Evolutionary conservation across 2,113 vertebrate species (phyloP).

Genomic region (Ceuthmochares aereus): DNA sequence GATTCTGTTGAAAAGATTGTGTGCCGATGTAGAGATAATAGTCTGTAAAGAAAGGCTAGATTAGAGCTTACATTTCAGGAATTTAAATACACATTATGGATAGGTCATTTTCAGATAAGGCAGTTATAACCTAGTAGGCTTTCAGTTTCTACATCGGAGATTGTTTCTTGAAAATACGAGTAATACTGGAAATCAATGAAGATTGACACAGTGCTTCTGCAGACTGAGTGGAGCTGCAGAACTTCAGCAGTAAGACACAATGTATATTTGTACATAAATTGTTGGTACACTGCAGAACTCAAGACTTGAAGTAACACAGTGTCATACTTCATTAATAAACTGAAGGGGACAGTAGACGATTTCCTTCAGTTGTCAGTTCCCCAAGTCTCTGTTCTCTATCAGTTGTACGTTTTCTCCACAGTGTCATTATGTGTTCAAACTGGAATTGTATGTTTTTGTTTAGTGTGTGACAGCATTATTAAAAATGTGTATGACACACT

Average conservation of each 20-base stretch:
- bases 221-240: background rate
- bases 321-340: background rate
- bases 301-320: background rate
- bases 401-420: background rate
- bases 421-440: background rate
- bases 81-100: background rate
- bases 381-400: background rate
- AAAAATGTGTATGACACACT: background rate
- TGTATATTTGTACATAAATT: background rate
- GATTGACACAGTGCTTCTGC: background rate
- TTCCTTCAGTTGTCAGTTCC: background rate
- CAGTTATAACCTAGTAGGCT: background rate
- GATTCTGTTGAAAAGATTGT: background rate
- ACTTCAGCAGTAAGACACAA: background rate
- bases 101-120: background rate
- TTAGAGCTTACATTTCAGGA: background rate
- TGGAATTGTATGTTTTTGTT: background rate
- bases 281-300: background rate
- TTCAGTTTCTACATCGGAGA: background rate
- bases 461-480: background rate
- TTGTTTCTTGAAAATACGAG: background rate
- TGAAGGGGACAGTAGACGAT: background rate
- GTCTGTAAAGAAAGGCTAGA: background rate
- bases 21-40: background rate
- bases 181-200: background rate